Percentiles rank a stretch among this genome's conserved stretches.
These are phyloP conservation scores for Microdon myrmicae DNA, from an alignment of 2,888 invertebrate genomes.

Conservation along the genomic window DNA sequence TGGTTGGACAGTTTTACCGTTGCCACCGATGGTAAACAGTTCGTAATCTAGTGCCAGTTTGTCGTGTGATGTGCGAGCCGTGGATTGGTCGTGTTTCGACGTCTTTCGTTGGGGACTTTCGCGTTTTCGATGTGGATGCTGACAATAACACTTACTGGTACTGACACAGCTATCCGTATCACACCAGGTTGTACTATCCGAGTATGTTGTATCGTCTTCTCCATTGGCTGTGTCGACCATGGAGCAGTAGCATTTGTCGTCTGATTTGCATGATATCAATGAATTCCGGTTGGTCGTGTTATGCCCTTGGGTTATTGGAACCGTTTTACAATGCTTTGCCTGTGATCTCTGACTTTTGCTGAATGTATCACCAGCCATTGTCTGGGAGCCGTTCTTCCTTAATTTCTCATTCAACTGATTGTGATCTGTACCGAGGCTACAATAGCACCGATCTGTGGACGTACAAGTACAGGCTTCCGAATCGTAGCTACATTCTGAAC, in stretches of 20 bases:
- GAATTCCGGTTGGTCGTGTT: conserved; percentile 59
- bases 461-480: conserved; percentile 83
- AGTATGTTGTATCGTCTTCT: conserved; percentile 66
- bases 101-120: conserved; percentile 31
- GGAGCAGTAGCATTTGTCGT: conserved; percentile 75
- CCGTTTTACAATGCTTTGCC: conserved; percentile 53
- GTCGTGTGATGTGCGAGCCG: conserved; percentile 68
- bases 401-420: conserved; percentile 58
- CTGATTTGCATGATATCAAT: conserved; percentile 67
- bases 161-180: conserved; percentile 88
- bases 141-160: conserved; percentile 89
- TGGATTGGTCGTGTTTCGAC: conserved; percentile 61
- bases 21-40: conserved; percentile 70
- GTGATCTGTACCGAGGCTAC: conserved; percentile 75
- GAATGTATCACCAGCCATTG: conserved; percentile 27
- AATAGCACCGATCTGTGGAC: conserved; percentile 86
- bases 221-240: conserved; percentile 68
- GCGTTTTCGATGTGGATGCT: conserved; percentile 44
- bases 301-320: conserved; percentile 15
- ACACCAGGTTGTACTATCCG: conserved; percentile 71
- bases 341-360: conserved; percentile 55
- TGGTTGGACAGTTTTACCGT: conserved; percentile 70
- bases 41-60: conserved; percentile 83
- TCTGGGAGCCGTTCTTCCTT: conserved; percentile 33
- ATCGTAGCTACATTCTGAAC: conserved; percentile 87